Percentiles rank a stretch among this genome's conserved stretches.
Conservation (phyloP, 2,888 invertebrate genomes). For the Lacanobia wlatinum region DNA sequence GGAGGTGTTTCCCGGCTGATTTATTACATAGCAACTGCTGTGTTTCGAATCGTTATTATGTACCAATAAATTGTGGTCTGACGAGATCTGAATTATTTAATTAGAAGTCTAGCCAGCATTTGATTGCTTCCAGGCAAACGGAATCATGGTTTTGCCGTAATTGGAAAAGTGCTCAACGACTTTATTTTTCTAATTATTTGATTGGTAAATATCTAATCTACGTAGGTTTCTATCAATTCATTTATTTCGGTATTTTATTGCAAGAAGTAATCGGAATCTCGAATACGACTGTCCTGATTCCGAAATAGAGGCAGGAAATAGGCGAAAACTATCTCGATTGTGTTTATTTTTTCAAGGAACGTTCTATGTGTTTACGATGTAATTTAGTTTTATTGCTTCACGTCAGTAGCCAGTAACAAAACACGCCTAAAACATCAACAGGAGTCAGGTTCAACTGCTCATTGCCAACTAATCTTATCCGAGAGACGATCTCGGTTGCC, state of each 20-base stretch:
- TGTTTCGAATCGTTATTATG: slow-evolving; percentile 41
- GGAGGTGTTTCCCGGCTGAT: slow-evolving; percentile 38
- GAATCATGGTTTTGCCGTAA: slow-evolving; percentile 4
- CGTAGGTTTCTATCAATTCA: slow-evolving; percentile 5
- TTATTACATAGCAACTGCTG: slow-evolving; percentile 41
- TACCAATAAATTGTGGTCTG: slow-evolving; percentile 39
- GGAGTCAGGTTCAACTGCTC: slow-evolving; percentile 24
- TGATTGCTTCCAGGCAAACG: slow-evolving; percentile 33
- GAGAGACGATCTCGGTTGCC: slow-evolving; percentile 25
- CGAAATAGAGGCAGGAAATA: slow-evolving; percentile 41
- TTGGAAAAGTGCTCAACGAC: slow-evolving; percentile 26
- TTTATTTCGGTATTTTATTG: slow-evolving; percentile 1
- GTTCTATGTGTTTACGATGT: slow-evolving; percentile 33
- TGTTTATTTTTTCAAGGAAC: slow-evolving; percentile 45
- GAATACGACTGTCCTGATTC: slow-evolving; percentile 17
- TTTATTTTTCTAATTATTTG: slow-evolving; percentile 27
- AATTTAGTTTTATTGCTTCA: slow-evolving; percentile 40
- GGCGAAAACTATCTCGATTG: slow-evolving; percentile 23
- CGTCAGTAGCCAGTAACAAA: slow-evolving; percentile 30
- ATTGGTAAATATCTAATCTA: slow-evolving; percentile 4
- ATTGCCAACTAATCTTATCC: slow-evolving; percentile 34
- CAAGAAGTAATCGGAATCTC: not conserved
- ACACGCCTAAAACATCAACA: slow-evolving; percentile 19
- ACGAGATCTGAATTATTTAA: slow-evolving; percentile 43
- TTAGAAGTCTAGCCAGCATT: slow-evolving; percentile 32